Evolutionary conservation across 1,140 invertebrate species (phyloP).

Genomic region (Rhynchophorus ferrugineus): DNA sequence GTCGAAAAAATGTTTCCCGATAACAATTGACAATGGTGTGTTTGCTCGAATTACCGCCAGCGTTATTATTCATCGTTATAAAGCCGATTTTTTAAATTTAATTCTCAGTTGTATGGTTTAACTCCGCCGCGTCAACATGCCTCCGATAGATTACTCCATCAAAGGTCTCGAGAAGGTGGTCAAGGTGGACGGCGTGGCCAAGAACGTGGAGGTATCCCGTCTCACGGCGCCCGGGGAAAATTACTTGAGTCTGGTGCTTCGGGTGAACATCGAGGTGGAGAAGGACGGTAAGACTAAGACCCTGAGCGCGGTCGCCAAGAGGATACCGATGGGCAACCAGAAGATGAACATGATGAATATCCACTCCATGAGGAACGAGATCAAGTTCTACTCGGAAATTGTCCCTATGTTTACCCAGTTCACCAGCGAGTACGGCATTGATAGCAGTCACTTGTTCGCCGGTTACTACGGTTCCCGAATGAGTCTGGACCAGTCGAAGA

Average conservation of each 20-base stretch:
- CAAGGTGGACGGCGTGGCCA: not conserved
- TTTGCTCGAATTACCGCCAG: no score
- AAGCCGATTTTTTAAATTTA: no score
- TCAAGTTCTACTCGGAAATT: slow-evolving; percentile 2
- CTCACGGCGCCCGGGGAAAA: slow-evolving; percentile 12
- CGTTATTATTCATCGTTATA: no score
- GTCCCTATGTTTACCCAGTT: not conserved
- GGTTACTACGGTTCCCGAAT: not conserved
- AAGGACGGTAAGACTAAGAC: slow-evolving; percentile 2
- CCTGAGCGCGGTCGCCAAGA: slow-evolving; percentile 1
- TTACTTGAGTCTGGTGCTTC: slow-evolving; percentile 4
- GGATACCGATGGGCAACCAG: not conserved
- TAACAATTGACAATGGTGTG: no score
- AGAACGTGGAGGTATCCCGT: slow-evolving; percentile 2
- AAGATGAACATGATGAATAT: not conserved
- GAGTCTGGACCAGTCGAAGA: slow-evolving; percentile 6
- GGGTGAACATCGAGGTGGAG: slow-evolving; percentile 5
- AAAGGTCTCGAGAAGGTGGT: slow-evolving; percentile 1
- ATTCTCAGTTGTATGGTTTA: no score
- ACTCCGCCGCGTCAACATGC: no score
- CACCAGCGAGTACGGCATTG: not conserved
- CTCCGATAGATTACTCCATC: slow-evolving; percentile 5
- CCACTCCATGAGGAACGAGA: slow-evolving; percentile 7
- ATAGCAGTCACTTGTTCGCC: not conserved
- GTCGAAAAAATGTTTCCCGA: no score